A percentile compares a stretch with the other conserved stretches of the same genome.
Evolutionary conservation across 2,888 invertebrate species (phyloP).

Genomic region (Rotaria sp.): DNA sequence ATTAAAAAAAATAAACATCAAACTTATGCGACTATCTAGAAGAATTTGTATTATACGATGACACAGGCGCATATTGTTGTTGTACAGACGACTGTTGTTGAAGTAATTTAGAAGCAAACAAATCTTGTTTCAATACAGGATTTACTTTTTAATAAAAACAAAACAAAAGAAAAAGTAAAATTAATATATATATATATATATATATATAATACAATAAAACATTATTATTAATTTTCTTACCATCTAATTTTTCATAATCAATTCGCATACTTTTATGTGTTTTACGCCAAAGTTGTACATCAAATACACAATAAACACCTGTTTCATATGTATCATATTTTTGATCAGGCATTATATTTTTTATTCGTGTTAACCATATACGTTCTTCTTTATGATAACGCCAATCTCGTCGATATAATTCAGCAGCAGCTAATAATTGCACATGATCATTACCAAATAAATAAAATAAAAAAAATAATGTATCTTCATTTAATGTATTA

Average conservation of each 20-base stretch:
- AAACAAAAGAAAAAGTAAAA: not conserved
- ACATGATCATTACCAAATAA: conserved; percentile 36
- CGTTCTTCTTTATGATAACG: conserved; percentile 97
- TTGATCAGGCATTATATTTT: conserved; percentile 83
- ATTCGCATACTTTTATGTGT: conserved; percentile 96
- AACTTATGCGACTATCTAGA: not conserved
- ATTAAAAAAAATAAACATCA: not conserved
- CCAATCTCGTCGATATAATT: conserved; percentile 73
- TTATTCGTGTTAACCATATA: conserved; percentile 95
- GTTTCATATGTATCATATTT: conserved; percentile 92
- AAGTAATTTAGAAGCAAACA: not conserved
- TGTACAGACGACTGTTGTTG: not conserved
- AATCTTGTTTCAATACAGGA: not conserved
- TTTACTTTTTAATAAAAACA: not conserved
- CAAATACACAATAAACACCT: conserved; percentile 98
- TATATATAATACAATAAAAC: not conserved
- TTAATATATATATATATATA: not conserved
- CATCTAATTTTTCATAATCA: conserved; percentile 97
- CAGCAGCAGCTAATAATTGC: conserved; percentile 38
- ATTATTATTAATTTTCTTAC: conserved; percentile 62
- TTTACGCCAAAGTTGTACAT: conserved; percentile 97
- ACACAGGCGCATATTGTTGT: not conserved
- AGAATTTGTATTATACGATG: not conserved
- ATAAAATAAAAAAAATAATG: conserved; percentile 41
- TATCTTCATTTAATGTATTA: conserved; percentile 92